Base-by-base conservation (phyloP, 2,888 invertebrate species). In the Clanis bilineata region DNA sequence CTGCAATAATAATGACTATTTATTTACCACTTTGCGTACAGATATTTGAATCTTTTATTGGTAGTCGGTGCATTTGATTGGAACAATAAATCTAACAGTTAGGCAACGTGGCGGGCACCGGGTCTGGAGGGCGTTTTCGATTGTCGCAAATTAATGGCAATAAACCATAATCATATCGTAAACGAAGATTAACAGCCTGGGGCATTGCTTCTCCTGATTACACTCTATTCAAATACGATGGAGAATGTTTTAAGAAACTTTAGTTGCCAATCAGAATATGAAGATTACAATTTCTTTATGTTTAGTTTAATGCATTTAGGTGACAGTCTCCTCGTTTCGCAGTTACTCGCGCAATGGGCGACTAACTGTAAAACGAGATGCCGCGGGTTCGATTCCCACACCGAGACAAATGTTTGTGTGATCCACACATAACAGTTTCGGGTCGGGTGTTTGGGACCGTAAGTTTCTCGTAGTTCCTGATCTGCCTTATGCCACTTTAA, bases 91-190 rank as follows among this genome's bases (percentile, higher is more conserved):
- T 73, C 76, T 73, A 68, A 74, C 76, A 77, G 81, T 76, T 77
- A 55, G 15, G 41, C 25, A 43, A 55, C 59, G 21, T 5, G 10
- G n/a, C 18, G 32, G 28, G 23, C 32, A 7, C 22, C 28, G 28
- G 32, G 67, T 59, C 32, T 1, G 41, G 82, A 82, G 86, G 88
- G 88, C 86, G 88, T 87, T 85, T 82, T 85, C 81, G 82, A 88
- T 88, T 87, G 88, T 88, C 85, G 83, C 88, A 86, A 89, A 90
- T 90, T 89, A 90, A 88, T 86, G 84, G 86, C 82, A 85, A 87
- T 90, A 90, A 90, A 90, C 82, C 83, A 85, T 85, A 88, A 90
- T 90, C 85, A 88, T 86, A 89, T 86, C 84, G 84, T 83, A 87
- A 87, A 84, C 45, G 57, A 44, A 43, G 57, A 44, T 45, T 51